phyloP scores from a whole-genome alignment of 2,113 vertebrate genomes.

The Prochilodus magdalenae region DNA sequence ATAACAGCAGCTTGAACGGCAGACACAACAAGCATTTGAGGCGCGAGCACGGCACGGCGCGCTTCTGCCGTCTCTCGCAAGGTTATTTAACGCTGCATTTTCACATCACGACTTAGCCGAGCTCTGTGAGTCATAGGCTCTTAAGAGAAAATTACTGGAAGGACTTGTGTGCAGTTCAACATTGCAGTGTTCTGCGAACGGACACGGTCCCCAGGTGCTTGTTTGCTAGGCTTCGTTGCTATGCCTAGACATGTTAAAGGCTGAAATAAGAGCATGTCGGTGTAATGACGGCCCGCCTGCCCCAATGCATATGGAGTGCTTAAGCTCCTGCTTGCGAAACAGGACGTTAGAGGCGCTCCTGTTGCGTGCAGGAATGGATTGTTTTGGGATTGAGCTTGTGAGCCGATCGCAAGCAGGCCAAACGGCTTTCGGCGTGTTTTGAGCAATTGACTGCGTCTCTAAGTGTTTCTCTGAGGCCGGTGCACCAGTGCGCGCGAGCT shows the following conservation, averaged over 20 bases:
- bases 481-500: neutral
- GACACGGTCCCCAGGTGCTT: neutral
- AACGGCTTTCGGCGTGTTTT: slow-evolving; percentile 30
- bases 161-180: slow-evolving; percentile 2
- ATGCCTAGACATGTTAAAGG: neutral
- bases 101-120: slow-evolving; percentile 19
- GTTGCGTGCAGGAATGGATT: neutral
- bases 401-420: slow-evolving; percentile 34
- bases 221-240: neutral
- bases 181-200: slow-evolving; percentile 4
- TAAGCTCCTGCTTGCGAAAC: slow-evolving; percentile 1
- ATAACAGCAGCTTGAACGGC: neutral
- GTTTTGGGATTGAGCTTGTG: slow-evolving; percentile 17
- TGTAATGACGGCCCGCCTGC: neutral
- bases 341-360: slow-evolving; percentile 19
- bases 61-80: neutral
- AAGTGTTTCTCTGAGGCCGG: slow-evolving; percentile 1
- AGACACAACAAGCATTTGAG: slow-evolving; percentile 13
- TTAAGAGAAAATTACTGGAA: slow-evolving; percentile 25
- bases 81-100: slow-evolving; percentile 19
- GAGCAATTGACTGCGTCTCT: neutral
- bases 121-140: slow-evolving; percentile 31
- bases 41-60: neutral
- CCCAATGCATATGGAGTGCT: neutral
- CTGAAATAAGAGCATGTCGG: slow-evolving; percentile 7